Evolutionary conservation across 2,888 invertebrate species (phyloP).

Genomic region (Trichogramma dendrolimi): DNA sequence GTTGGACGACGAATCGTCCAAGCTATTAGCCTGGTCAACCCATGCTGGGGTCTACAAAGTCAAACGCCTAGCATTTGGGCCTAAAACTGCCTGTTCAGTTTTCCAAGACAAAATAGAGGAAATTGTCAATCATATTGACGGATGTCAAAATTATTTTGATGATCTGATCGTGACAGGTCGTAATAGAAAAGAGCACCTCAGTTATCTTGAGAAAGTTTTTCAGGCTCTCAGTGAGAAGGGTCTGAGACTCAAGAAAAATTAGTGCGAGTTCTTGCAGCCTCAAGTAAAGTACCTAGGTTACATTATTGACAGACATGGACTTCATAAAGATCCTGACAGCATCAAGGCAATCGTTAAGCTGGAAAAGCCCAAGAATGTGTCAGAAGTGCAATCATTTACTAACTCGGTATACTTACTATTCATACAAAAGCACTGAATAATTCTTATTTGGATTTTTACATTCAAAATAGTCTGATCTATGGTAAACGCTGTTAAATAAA

Average conservation of each 20-base stretch:
- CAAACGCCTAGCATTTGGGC: slow-evolving; percentile 23
- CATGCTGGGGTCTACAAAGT: slow-evolving; percentile 40
- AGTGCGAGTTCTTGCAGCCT: slow-evolving; percentile 22
- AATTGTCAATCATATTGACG: slow-evolving; percentile 38
- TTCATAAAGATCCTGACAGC: slow-evolving; percentile 27
- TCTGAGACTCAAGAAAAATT: slow-evolving; percentile 19
- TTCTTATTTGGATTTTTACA: slow-evolving; percentile 30
- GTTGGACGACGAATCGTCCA: slow-evolving; percentile 36
- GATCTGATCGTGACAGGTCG: slow-evolving; percentile 45
- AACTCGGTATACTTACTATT: slow-evolving; percentile 41
- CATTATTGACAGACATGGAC: slow-evolving; percentile 29
- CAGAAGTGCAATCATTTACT: slow-evolving; percentile 33
- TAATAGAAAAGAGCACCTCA: slow-evolving; percentile 37
- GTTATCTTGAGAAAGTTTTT: slow-evolving; percentile 29
- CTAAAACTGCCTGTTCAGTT: slow-evolving; percentile 34
- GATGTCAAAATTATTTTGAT: slow-evolving; percentile 44
- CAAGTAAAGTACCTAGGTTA: slow-evolving; percentile 33
- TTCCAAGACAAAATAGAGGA: slow-evolving; percentile 40
- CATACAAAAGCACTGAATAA: slow-evolving; percentile 39
- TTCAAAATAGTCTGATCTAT: slow-evolving; percentile 4
- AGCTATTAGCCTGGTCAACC: slow-evolving; percentile 38
- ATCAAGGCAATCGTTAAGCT: slow-evolving; percentile 26
- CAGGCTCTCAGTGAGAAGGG: slow-evolving; percentile 13
- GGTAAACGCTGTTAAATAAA: no score
- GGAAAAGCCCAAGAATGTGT: slow-evolving; percentile 29